Percentiles rank a stretch among this genome's conserved stretches.
These are phyloP conservation scores for Pristionchus arcanus DNA, from an alignment of 2,888 invertebrate species.

Conservation along the genomic window DNA sequence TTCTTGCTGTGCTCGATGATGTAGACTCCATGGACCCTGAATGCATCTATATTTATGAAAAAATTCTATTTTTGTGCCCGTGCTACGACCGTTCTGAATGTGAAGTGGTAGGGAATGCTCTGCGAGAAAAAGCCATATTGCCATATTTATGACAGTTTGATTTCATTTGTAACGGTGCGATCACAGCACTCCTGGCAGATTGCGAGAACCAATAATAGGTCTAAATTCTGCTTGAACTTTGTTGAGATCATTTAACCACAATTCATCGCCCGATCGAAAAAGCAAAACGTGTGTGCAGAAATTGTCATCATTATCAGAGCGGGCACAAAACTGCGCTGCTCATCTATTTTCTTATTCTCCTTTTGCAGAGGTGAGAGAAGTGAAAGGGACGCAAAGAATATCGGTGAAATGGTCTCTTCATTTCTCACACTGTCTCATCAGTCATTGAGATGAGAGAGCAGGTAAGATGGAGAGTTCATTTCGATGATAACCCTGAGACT, in stretches of 20 bases:
- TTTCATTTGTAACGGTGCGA: no score
- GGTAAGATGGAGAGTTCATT: neutral
- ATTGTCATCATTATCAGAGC: neutral
- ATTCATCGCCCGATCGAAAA: neutral
- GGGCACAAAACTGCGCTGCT: neutral
- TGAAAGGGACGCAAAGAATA: neutral
- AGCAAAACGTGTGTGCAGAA: neutral
- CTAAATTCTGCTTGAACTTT: neutral
- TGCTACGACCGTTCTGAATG: no score
- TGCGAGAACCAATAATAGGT: no score
- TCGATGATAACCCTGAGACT: neutral
- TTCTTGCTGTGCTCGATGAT: slow-evolving; percentile 75
- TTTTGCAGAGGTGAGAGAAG: neutral
- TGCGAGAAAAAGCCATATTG: no score
- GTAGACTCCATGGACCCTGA: slow-evolving; percentile 69
- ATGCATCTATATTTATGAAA: no score
- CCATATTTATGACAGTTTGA: no score
- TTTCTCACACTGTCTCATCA: no score
- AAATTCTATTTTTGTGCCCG: no score
- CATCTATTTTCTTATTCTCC: neutral
- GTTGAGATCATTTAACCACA: neutral
- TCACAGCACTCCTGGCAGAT: no score
- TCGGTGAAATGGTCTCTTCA: no score
- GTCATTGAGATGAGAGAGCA: neutral
- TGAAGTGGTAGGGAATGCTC: no score